Conservation (phyloP, 2,797 vertebrate genomes). For the Perodicticus potto region DNA sequence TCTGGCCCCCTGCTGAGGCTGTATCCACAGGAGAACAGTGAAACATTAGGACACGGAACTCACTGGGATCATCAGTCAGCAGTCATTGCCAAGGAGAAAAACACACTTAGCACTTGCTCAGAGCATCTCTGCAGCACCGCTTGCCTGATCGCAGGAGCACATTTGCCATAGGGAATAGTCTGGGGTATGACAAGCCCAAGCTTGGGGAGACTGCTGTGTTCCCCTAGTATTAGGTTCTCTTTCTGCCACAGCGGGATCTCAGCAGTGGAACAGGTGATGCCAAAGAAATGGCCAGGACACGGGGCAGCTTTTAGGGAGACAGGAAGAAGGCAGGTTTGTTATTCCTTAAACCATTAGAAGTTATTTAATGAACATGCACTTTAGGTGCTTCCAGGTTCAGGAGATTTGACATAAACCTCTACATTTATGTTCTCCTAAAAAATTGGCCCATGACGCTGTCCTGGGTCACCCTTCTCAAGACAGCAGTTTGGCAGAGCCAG, state of each 20-base stretch:
- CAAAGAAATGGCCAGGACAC: fast-evolving
- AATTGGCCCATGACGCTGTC: fast-evolving
- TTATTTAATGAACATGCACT: fast-evolving
- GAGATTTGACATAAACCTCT: neutral
- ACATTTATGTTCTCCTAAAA: neutral
- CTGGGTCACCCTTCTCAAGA: fast-evolving
- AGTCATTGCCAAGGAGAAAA: neutral
- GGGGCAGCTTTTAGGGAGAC: fast-evolving
- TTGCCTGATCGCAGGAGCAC: neutral
- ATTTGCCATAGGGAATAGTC: neutral
- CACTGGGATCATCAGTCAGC: neutral
- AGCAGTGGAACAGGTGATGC: too few relatives aligned
- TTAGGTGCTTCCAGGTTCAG: fast-evolving
- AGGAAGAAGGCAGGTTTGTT: neutral
- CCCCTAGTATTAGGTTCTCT: fast-evolving
- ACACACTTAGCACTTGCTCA: neutral
- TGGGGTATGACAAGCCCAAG: fast-evolving
- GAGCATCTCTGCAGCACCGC: too few relatives aligned
- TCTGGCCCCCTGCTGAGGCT: neutral
- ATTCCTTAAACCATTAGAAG: neutral
- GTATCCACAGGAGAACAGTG: neutral
- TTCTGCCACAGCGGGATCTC: neutral
- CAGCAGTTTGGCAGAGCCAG: neutral
- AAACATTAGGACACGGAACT: too few relatives aligned
- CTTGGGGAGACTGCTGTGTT: neutral